These are phyloP conservation scores for Ptilorrhoa leucosticta DNA, from an alignment of 2,113 vertebrate genomes.

Conservation along the genomic window DNA sequence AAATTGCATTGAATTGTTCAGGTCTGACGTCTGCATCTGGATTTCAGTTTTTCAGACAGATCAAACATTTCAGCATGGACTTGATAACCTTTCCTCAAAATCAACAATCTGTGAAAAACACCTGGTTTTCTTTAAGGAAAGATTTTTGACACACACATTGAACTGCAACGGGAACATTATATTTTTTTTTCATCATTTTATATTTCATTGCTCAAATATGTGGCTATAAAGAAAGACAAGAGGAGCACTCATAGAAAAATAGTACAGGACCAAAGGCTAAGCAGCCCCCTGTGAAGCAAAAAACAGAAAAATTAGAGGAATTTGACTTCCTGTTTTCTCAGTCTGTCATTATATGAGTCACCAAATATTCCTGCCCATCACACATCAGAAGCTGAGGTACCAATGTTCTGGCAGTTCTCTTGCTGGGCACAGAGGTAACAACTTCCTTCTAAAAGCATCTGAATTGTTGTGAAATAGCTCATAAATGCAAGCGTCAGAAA, in stretches of 20 bases:
- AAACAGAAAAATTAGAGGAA: neutral
- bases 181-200: neutral
- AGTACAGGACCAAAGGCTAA: neutral
- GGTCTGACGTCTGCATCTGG: neutral
- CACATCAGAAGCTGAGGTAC: neutral
- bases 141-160: neutral
- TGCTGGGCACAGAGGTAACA: neutral
- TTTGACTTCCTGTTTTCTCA: constrained; percentile 3
- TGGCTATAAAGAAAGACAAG: neutral
- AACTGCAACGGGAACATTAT: neutral
- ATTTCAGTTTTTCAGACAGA: neutral
- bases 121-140: neutral
- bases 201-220: neutral
- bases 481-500: neutral
- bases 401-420: neutral
- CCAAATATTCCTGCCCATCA: constrained; percentile 6
- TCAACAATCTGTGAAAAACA: neutral
- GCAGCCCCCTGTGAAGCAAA: neutral
- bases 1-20: neutral
- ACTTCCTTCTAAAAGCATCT: constrained; percentile 27
- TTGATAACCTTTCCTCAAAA: neutral
- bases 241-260: neutral
- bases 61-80: neutral
- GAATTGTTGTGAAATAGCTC: constrained; percentile 18
- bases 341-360: constrained; percentile 28